A percentile compares a stretch with the other conserved stretches of the same genome.
Conservation (phyloP, 2,888 invertebrate genomes). For the Ormyrus rosae region DNA sequence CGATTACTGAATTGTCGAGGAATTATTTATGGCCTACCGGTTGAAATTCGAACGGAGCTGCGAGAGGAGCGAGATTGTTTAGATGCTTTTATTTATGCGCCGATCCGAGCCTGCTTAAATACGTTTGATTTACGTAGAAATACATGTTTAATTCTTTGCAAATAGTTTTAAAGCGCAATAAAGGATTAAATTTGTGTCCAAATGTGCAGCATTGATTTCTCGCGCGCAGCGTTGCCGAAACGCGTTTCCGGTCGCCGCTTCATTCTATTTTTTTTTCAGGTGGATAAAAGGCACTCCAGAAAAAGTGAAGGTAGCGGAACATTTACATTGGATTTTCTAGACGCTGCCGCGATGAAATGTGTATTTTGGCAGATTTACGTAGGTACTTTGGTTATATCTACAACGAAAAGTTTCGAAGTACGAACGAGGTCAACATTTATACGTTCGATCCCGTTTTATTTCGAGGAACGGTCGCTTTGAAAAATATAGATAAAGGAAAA, state of each 20-base stretch:
- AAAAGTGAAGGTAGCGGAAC: constrained; percentile 1
- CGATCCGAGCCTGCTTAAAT: constrained; percentile 1
- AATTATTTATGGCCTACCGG: constrained; percentile 34
- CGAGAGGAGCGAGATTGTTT: constrained; percentile 24
- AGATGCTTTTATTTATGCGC: constrained; percentile 32
- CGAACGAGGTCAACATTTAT: constrained; percentile 21
- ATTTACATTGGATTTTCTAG: constrained; percentile 20
- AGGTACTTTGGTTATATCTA: constrained; percentile 26
- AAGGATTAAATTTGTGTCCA: too few relatives aligned
- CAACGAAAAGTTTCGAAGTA: constrained; percentile 11
- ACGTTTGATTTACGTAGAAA: constrained; percentile 16
- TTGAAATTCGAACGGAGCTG: not conserved
- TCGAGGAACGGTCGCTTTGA: constrained; percentile 1
- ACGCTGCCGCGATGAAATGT: constrained; percentile 13
- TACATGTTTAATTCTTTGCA: not conserved
- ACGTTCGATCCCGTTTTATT: not conserved
- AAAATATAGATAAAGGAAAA: constrained; percentile 1
- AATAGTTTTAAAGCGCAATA: too few relatives aligned
- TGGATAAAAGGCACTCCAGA: too few relatives aligned
- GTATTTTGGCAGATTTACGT: constrained; percentile 35
- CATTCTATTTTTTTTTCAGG: too few relatives aligned
- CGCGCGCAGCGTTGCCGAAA: too few relatives aligned
- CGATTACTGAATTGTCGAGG: constrained; percentile 31
- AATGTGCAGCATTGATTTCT: too few relatives aligned
- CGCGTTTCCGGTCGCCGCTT: too few relatives aligned